Percentiles rank a stretch among this genome's conserved stretches.
Conservation (phyloP, 2,888 invertebrate genomes). For the Agrotis ipsilon region DNA sequence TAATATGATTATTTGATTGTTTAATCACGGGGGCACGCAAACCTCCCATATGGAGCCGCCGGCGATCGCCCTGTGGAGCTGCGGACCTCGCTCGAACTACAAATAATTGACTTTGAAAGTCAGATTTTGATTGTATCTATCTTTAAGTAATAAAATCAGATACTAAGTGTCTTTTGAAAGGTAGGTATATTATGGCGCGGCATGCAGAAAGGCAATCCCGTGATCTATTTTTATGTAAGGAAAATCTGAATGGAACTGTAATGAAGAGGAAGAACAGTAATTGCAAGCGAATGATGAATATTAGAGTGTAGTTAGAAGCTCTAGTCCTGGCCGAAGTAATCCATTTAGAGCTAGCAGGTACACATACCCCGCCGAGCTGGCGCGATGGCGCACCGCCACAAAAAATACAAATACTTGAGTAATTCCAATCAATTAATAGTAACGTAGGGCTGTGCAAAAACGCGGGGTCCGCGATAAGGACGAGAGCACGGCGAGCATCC, state of each 20-base stretch:
- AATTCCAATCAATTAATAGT: constrained; percentile 67
- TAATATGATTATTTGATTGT: constrained; percentile 81
- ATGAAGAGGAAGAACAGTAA: neutral
- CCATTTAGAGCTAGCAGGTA: constrained; percentile 9
- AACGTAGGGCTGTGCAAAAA: constrained; percentile 58
- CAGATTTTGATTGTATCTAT: neutral
- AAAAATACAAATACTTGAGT: constrained; percentile 56
- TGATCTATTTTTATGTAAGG: too few relatives aligned
- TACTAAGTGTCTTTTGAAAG: too few relatives aligned
- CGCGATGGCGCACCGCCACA: constrained; percentile 47
- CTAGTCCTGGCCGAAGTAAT: neutral
- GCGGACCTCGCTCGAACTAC: constrained; percentile 11
- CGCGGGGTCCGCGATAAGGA: constrained; percentile 34
- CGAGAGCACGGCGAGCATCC: constrained; percentile 47
- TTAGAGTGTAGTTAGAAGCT: neutral
- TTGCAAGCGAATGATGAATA: neutral
- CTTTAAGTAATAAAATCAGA: too few relatives aligned
- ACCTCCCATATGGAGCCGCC: constrained; percentile 44
- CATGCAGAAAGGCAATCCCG: too few relatives aligned
- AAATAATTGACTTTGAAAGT: constrained; percentile 12
- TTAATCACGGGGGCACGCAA: constrained; percentile 69
- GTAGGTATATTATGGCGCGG: too few relatives aligned
- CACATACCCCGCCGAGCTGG: constrained; percentile 50
- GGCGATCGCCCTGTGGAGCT: neutral
- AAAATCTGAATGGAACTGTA: neutral